These are phyloP conservation scores for Helicoverpa zea DNA, from an alignment of 1,140 invertebrate species.

Conservation along the genomic window DNA sequence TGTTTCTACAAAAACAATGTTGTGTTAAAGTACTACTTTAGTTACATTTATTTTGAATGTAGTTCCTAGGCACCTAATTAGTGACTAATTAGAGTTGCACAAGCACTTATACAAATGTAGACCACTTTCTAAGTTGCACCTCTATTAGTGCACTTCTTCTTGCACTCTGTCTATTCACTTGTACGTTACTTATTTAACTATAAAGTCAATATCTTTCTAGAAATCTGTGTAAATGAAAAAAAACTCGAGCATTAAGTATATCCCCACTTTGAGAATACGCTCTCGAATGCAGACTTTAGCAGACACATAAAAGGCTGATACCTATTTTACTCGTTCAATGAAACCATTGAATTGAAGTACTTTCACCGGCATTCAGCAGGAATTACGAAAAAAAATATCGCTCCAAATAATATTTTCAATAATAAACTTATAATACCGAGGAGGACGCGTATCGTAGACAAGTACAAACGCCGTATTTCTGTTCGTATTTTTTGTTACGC, in stretches of 20 bases:
- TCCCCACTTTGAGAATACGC: neutral
- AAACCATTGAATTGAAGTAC: neutral
- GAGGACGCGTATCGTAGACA: conserved; percentile 52
- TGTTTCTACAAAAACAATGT: conserved; percentile 46
- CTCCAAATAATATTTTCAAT: conserved; percentile 53
- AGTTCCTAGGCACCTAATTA: conserved; percentile 44
- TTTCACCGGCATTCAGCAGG: neutral
- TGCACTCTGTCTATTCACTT: conserved; percentile 48
- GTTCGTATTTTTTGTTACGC: conserved; percentile 77
- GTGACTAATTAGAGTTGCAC: conserved; percentile 71
- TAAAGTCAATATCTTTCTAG: conserved; percentile 4
- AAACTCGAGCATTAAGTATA: neutral
- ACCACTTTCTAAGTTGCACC: conserved; percentile 50
- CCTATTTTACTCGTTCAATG: conserved; percentile 15
- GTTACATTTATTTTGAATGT: conserved; percentile 58
- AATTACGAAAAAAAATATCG: conserved; percentile 17
- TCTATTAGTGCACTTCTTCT: conserved; percentile 63
- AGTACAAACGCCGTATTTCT: conserved; percentile 76
- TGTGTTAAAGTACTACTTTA: conserved; percentile 56
- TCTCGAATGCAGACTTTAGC: neutral
- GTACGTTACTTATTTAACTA: conserved; percentile 4
- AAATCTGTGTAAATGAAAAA: neutral
- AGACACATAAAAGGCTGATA: conserved; percentile 10
- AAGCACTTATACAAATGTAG: conserved; percentile 69
- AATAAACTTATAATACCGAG: conserved; percentile 63